Evolutionary conservation across 2,797 vertebrate genomes (phyloP), one percentile per base, ranked within the genome.

Genomic region (Pseudotriccus pelzelni): DNA sequence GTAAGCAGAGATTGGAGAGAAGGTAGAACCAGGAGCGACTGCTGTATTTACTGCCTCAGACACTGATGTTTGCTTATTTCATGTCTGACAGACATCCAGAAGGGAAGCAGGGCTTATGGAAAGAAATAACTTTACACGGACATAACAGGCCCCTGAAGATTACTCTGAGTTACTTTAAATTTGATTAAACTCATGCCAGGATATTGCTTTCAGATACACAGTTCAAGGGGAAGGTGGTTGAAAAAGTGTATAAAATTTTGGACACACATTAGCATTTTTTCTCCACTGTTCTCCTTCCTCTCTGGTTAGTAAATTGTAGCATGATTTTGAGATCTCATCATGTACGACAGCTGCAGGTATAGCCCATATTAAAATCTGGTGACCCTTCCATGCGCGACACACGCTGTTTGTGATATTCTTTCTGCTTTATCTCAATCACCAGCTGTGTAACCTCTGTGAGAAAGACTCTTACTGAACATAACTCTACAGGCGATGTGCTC

Each of bases 111-210:
- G 28, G n/a, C 28, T 95, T 89, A 89, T 87, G 66, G 67, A 79
- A 93, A 91, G 58, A 92, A 94, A 95, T 69, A 89, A 96, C 66
- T 92, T 93, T 58, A 86, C 53, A 72, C 15, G 78, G 82, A 84
- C 81, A 44, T 91, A 95, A 92, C 58, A 73, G 87, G 79, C 50
- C 84, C 93, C 82, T 60, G 86, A 95, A 94, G 92, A 91, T 92
- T 85, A 91, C 58, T 50, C 28, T 49, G 47, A 47, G 79, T 87
- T 94, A 92, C 84, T 96, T 95, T 72, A 92, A 91, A 96, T 87
- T 96, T 95, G 84, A 94, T 95, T 96, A 91, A 96, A 96, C 69
- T 85, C 60, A 39, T 91, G 87, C 89, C 91, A 96, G 82, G 69
- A 81, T 85, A 91, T 89, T 95, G 87, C 87, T 92, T 94, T 96